These are phyloP conservation scores for Remorina albescens DNA, from an alignment of 2,797 vertebrate genomes.

Conservation along the genomic window DNA sequence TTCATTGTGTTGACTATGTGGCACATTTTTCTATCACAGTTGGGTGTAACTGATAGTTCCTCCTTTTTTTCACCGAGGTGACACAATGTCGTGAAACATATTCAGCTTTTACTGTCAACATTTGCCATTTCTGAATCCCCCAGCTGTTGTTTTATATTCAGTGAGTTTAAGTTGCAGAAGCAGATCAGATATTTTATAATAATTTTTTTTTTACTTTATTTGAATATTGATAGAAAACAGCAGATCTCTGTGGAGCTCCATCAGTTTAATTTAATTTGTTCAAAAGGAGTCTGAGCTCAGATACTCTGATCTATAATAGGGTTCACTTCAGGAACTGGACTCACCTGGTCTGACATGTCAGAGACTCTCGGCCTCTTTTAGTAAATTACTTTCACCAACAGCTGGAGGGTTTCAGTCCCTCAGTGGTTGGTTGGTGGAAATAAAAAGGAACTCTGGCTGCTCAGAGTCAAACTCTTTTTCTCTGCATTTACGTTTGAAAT, in stretches of 20 bases:
- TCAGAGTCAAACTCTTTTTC: not conserved
- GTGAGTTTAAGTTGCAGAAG: not conserved
- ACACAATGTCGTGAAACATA: no score
- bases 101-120: no score
- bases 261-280: not conserved
- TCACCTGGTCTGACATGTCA: not conserved
- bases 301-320: no score
- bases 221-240: no score
- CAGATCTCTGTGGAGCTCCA: no score
- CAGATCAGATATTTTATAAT: no score
- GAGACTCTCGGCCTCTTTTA: not conserved
- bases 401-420: no score
- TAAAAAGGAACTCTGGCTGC: not conserved
- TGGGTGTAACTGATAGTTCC: slow-evolving; percentile 53
- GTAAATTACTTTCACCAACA: not conserved
- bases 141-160: no score
- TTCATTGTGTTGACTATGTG: not conserved
- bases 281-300: not conserved
- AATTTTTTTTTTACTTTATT: no score
- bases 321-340: no score
- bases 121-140: no score
- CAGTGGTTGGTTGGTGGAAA: not conserved
- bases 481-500: not conserved
- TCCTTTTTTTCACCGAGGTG: slow-evolving; percentile 22
- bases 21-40: not conserved